These are phyloP conservation scores for Caenorhabditis macrosperma DNA, from an alignment of 2,888 invertebrate genomes.

Conservation along the genomic window DNA sequence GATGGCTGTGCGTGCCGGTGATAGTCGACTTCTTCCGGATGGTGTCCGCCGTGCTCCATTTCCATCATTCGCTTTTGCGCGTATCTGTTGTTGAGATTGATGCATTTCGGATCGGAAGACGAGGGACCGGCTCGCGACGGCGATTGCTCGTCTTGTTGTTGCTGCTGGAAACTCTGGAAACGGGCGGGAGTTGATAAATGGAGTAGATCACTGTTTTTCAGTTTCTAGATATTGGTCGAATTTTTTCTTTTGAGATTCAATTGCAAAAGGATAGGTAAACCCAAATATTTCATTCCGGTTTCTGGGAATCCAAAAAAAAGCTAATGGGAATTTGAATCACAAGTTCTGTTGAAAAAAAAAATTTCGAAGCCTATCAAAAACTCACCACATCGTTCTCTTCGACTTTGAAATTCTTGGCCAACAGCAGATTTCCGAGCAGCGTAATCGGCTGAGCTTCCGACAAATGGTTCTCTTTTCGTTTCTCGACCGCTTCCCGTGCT, in stretches of 20 bases:
- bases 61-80: conserved; percentile 21
- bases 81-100: conserved; percentile 7
- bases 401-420: conserved; percentile 43
- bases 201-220: too few species aligned
- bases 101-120: neutral
- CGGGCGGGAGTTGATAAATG: too few species aligned
- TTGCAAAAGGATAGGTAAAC: too few species aligned
- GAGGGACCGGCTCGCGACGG: conserved; percentile 16
- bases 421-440: conserved; percentile 14
- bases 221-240: too few species aligned
- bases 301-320: too few species aligned
- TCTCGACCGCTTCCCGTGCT: conserved; percentile 9
- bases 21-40: neutral
- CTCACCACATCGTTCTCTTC: conserved; percentile 40
- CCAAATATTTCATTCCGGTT: too few species aligned
- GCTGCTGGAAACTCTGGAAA: neutral
- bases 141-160: neutral
- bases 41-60: neutral
- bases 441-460: conserved; percentile 45
- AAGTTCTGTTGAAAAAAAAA: neutral
- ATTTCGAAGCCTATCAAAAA: neutral
- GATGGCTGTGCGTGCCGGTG: conserved; percentile 7
- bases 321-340: neutral
- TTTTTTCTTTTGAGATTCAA: too few species aligned
- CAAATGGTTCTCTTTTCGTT: conserved; percentile 16